Base-by-base conservation (phyloP, 1,140 invertebrate species). In the Drosophila lini region DNA sequence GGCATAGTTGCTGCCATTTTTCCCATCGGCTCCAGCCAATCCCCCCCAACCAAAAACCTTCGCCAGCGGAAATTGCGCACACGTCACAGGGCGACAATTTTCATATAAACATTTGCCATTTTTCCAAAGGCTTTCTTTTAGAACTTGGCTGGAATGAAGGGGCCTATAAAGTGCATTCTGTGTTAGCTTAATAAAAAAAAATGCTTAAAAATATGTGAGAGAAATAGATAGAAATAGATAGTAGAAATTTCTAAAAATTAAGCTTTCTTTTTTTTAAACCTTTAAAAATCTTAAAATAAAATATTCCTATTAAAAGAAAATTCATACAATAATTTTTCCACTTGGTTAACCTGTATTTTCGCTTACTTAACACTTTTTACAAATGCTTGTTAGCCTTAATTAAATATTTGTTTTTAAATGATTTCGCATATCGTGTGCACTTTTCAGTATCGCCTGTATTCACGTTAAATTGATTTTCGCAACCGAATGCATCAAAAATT, bases 401-500 rank as follows among this genome's bases (percentile, higher is more conserved):
- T 48, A 77, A 67, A 76, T 55, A 77, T 76, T 77, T 59, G 47
- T 59, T 76, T 76, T 75, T 75, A 71, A 71, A 41, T 28, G 68
- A 38, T 22, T 32, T 38, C 44, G 15, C 1, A 42, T 68, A 16
- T 25, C 25, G 16, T 55, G 58, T 50, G 40, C 44, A 40, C 55
- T 57, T 42, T 42, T 56, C 40, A 47, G 53, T 42, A 44, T 61
- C 59, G 45, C 55, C 64, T 63, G 52, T 55, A 25, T 85, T 86
- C 40, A 77, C 80, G 73, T 88, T 83, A 83, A 86, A 86, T 88
- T 86, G 84, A 88, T 86, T 88, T 83, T 77, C 40, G 76, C 83
- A 83, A 77, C 75, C 76, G 71, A 80, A 70, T 83, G 83, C 84
- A 86, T 83, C 82, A 88, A 88, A 89, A 60, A 83, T 88, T 82